These are phyloP conservation scores for Baryphthengus martii DNA, from an alignment of 2,113 vertebrate genomes.

Conservation along the genomic window DNA sequence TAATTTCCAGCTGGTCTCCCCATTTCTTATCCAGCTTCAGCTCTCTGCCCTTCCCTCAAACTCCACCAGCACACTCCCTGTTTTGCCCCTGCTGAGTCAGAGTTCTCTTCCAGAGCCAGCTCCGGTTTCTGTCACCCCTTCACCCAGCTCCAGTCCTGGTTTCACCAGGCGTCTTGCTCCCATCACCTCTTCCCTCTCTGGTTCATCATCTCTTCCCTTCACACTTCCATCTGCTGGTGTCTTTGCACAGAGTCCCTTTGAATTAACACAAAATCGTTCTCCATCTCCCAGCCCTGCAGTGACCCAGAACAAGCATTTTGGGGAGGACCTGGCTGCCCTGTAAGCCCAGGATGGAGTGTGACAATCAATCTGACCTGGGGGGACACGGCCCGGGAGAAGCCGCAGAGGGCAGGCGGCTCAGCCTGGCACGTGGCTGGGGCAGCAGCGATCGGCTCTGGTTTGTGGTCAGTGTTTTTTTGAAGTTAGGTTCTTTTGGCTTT, in stretches of 20 bases:
- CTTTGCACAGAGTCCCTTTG: neutral
- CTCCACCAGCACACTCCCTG: neutral
- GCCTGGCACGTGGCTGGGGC: rapidly evolving
- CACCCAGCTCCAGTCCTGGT: neutral
- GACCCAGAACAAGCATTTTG: neutral
- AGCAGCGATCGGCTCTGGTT: rapidly evolving
- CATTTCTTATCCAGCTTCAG: neutral
- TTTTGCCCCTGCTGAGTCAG: neutral
- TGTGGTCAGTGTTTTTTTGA: neutral
- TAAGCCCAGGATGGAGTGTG: neutral
- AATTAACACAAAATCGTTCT: neutral
- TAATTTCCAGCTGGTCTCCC: neutral
- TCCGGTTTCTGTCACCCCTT: neutral
- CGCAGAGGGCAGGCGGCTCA: neutral
- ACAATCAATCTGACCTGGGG: neutral
- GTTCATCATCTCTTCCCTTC: neutral
- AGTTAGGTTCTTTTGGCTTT: neutral
- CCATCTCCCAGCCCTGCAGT: neutral
- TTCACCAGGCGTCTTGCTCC: neutral
- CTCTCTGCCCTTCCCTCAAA: neutral
- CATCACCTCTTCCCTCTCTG: neutral
- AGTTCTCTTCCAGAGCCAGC: neutral
- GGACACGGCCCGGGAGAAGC: neutral
- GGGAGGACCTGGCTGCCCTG: neutral
- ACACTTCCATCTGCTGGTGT: no score